phyloP scores from a whole-genome alignment of 2,113 vertebrate genomes.

The Grammomys surdaster region DNA sequence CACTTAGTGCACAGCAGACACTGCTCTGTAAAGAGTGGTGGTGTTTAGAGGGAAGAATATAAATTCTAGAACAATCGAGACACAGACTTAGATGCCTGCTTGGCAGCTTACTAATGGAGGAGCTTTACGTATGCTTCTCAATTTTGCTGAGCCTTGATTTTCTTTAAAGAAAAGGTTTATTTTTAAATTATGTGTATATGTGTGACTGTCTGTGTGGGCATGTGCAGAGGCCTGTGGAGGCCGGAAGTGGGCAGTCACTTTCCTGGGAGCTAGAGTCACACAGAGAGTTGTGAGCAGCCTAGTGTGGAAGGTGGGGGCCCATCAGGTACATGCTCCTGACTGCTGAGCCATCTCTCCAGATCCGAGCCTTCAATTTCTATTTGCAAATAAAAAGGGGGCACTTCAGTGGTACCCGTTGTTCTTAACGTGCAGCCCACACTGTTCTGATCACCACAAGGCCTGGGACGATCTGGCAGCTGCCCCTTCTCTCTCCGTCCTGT shows the following conservation, averaged over 20 bases:
- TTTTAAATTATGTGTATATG: background rate
- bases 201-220: background rate
- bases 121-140: background rate
- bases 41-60: background rate
- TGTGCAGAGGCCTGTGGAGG: background rate
- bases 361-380: background rate
- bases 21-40: background rate
- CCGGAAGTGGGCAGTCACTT: background rate
- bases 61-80: background rate
- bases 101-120: background rate
- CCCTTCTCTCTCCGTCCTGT: background rate
- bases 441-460: accelerated
- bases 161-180: background rate
- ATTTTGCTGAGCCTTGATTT: background rate
- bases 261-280: background rate
- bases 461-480: too few species aligned
- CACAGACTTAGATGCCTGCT: background rate
- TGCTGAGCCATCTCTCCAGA: background rate
- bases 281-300: background rate
- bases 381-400: background rate
- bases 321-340: background rate
- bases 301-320: too few species aligned
- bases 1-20: background rate
- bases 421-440: too few species aligned
- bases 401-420: background rate